Base-by-base conservation (phyloP, 2,888 invertebrate genomes). In the Ormia ochracea region DNA sequence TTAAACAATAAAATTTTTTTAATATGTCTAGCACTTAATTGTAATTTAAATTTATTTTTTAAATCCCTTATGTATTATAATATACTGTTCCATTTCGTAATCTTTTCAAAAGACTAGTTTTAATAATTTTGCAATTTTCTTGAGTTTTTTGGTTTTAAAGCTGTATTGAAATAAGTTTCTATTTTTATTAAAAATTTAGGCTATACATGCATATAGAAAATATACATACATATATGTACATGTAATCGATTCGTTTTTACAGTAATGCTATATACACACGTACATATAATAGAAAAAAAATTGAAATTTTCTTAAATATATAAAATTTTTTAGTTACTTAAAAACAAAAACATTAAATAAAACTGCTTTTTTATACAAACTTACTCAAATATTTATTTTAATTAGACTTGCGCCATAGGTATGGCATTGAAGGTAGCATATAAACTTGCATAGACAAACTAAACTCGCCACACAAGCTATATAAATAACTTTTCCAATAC, bases 281-380 rank as follows among this genome's bases (percentile, higher is more conserved):
- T 28, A 28, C 6, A 28, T 28, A 10, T 56, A 56, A 50, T 31
- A 54, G 12, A 41, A 19, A n/a, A 26, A 58, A 12, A 12, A 36
- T 33, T 31, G 28, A 36, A 54, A 23, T 28, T 56, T n/a, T 63
- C 50, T 63, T 43, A 41, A 23, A 70, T 58, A 65, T 50, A 48
- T 69, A 45, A 72, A 45, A 19, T 26, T 66, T 61, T 43, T 65
- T 75, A 79, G 76, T 76, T 80, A 80, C 76, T 80, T 80, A 80
- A 80, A 78, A 45, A 43, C n/a, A 52, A 65, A 59, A 63, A 72
- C 72, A 80, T 68, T 68, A 76, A 72, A 80, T 73, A 80, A 68
- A 80, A 72, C 63, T 58, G 76, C 80, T 76, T 80, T 76, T 72
- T 72, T 76, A 73, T 80, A 80, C 76, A 80, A 68, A 75, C 66